Conservation (phyloP, 2,797 vertebrate species). For the Sebastolobus alascanus region DNA sequence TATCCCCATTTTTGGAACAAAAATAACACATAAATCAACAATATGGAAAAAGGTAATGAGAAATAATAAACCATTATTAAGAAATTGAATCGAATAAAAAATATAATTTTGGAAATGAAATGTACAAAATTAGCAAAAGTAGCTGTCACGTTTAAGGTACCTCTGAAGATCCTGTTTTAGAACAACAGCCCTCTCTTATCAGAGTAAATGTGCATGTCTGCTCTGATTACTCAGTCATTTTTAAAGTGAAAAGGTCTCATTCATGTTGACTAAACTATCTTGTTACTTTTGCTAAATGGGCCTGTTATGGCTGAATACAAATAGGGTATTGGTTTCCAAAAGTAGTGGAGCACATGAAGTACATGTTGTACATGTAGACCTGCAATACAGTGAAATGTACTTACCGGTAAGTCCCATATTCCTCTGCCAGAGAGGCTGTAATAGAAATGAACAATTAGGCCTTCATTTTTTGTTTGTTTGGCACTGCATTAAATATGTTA, state of each 20-base stretch:
- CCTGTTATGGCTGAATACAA: neutral
- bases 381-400: neutral
- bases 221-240: slow-evolving; percentile 1
- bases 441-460: neutral
- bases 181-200: slow-evolving; percentile 2
- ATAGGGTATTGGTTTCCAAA: slow-evolving; percentile 6
- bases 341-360: neutral
- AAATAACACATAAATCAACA: neutral
- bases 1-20: neutral
- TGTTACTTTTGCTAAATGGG: slow-evolving; percentile 6
- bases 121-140: neutral
- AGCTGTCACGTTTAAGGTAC: neutral
- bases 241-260: neutral
- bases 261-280: neutral
- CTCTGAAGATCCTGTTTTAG: neutral
- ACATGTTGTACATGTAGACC: neutral
- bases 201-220: neutral
- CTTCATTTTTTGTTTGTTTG: neutral
- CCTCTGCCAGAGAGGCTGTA: neutral
- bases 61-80: neutral
- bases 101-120: neutral
- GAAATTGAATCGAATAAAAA: neutral
- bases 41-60: neutral
- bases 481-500: neutral
- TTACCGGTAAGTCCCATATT: neutral